Evolutionary conservation across 1,140 invertebrate genomes (phyloP).

Genomic region (Dinoponera quadriceps): DNA sequence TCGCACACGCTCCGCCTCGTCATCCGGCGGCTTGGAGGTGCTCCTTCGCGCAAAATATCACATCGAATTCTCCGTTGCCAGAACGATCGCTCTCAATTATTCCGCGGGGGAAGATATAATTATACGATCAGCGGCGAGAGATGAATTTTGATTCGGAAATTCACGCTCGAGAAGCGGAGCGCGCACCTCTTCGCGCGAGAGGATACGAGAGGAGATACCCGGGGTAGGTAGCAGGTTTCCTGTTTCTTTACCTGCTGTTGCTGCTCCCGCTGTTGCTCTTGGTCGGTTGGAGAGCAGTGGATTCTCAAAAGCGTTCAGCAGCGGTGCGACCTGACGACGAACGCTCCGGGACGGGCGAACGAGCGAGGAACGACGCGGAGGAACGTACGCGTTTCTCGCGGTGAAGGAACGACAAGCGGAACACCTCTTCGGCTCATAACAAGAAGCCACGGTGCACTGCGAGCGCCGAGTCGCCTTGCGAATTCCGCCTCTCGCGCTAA

Average conservation of each 20-base stretch:
- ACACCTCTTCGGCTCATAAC: not conserved
- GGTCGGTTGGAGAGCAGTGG: not conserved
- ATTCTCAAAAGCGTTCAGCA: not conserved
- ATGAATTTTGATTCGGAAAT: not conserved
- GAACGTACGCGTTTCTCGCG: not conserved
- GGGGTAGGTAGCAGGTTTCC: no score
- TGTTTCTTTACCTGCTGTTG: constrained; percentile 20
- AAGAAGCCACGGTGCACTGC: not conserved
- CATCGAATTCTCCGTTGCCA: not conserved
- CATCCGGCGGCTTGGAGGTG: not conserved
- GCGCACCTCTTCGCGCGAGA: not conserved
- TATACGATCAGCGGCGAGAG: not conserved
- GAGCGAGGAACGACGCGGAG: not conserved
- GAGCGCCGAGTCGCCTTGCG: not conserved
- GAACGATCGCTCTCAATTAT: not conserved
- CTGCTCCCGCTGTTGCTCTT: no score
- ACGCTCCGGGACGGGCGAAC: not conserved
- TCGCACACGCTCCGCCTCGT: not conserved
- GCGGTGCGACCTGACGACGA: not conserved
- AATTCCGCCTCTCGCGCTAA: not conserved
- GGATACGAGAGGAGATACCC: not conserved
- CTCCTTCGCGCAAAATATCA: not conserved
- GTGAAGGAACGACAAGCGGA: not conserved
- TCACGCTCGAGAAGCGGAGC: not conserved
- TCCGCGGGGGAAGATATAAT: not conserved